Percentiles rank a stretch among this genome's conserved stretches.
These are phyloP conservation scores for Tetragonula clypearis DNA, from an alignment of 1,140 invertebrate species.

Conservation along the genomic window DNA sequence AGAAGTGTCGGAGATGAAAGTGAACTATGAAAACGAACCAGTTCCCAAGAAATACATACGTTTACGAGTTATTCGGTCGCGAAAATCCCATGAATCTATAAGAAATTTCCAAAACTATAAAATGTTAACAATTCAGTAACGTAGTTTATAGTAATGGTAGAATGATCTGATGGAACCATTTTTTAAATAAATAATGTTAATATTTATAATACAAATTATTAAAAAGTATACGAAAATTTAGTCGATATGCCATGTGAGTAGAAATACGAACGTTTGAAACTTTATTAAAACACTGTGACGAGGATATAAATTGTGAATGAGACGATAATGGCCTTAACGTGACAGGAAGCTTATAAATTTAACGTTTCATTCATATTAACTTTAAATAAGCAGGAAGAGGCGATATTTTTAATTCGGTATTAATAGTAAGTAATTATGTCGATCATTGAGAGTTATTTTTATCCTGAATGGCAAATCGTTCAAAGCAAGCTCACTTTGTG, in stretches of 20 bases:
- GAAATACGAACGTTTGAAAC: background rate
- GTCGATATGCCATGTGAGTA: background rate
- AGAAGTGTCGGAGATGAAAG: background rate
- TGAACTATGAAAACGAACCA: background rate
- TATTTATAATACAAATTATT: background rate
- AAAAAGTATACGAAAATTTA: background rate
- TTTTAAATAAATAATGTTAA: background rate
- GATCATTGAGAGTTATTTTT: background rate
- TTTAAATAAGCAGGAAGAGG: background rate
- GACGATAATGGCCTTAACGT: background rate
- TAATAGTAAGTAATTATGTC: background rate
- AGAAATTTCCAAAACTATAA: background rate
- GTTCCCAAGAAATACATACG: background rate
- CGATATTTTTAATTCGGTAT: background rate
- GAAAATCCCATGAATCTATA: background rate
- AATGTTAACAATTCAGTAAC: background rate
- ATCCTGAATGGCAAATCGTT: background rate
- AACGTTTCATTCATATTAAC: background rate
- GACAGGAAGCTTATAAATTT: background rate
- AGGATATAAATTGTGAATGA: background rate
- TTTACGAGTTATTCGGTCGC: background rate
- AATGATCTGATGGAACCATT: background rate
- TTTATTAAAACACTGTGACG: background rate
- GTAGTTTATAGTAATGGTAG: background rate
- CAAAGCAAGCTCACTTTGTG: background rate